Evolutionary conservation across 2,888 invertebrate species (phyloP), one percentile per base, ranked within the genome.

Genomic region (Boloria selene): DNA sequence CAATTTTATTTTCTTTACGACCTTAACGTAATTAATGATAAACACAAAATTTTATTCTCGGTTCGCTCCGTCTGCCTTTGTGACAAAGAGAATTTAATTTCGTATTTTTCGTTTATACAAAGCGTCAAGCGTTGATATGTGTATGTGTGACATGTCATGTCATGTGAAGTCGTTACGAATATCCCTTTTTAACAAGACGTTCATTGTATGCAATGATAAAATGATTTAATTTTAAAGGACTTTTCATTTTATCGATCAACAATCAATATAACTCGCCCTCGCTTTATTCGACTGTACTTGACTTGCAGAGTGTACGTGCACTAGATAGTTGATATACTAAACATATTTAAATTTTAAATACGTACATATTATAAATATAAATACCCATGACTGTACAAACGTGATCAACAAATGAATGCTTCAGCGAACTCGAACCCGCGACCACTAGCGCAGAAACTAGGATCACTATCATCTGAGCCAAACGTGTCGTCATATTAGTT

Each of bases 21-120:
- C 2, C 7, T 10, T 17, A 17, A 44, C 3, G 44, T 13, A 45
- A 22, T 22, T 56, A 38, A 38, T 38, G 10, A 38, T 54, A 45
- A 22, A 42, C 7, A n/a, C 7, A n/a, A 56, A 45, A 45, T 56
- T 45, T 45, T 56, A 45, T 56, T n/a, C 45, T 16, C 2, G 4
- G 5, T n/a, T 45, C 45, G 26, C 45, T 22, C 16, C 45, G 13
- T n/a, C 22, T n/a, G 56, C 45, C 26, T 56, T 26, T 14, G 18
- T 38, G 31, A 38, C 31, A 38, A 38, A 38, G 31, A 38, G 31
- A 42, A 55, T 44, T 55, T 13, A 26, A 56, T 56, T 45, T 56
- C 45, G 17, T 45, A n/a, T 45, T 56, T 50, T 45, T 45, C 16
- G 18, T 16, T 56, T 14, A 10, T 10, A 38, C 31, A 38, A 38